Evolutionary conservation across 2,888 invertebrate species (phyloP).

Genomic region (Sturmia bella): DNA sequence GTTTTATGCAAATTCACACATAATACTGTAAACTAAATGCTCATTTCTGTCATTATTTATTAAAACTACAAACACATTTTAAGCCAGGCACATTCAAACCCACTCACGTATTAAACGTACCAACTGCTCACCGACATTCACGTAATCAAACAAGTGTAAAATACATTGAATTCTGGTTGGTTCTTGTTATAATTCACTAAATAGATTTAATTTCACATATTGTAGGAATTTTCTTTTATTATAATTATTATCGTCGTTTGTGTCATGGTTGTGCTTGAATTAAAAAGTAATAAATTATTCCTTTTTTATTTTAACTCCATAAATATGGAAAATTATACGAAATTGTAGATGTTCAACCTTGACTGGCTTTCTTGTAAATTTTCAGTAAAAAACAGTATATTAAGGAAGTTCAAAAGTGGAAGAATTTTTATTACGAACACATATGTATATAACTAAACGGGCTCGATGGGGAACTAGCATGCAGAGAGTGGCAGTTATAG

Average conservation of each 20-base stretch:
- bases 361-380: conserved; percentile 54
- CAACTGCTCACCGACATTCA: conserved; percentile 24
- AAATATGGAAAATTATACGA: conserved; percentile 23
- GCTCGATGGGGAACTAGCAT: no score
- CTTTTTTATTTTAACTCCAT: not conserved
- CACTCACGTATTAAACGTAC: conserved; percentile 2
- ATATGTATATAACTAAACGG: no score
- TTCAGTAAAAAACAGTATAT: not conserved
- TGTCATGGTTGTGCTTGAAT: conserved; percentile 26
- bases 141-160: conserved; percentile 55
- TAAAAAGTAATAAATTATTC: conserved; percentile 39
- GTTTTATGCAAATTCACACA: conserved; percentile 62
- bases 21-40: conserved; percentile 59
- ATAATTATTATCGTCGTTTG: conserved; percentile 16
- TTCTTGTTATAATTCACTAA: conserved; percentile 49
- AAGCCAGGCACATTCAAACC: not conserved
- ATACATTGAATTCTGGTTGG: conserved; percentile 38
- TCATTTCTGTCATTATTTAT: conserved; percentile 64
- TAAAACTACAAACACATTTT: conserved; percentile 40
- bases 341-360: conserved; percentile 59
- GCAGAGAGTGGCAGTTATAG: no score
- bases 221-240: conserved; percentile 48
- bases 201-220: conserved; percentile 63
- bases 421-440: no score
- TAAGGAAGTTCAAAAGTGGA: no score